Conservation (phyloP, 2,113 vertebrate species). For the Rhinichthys klamathensis region DNA sequence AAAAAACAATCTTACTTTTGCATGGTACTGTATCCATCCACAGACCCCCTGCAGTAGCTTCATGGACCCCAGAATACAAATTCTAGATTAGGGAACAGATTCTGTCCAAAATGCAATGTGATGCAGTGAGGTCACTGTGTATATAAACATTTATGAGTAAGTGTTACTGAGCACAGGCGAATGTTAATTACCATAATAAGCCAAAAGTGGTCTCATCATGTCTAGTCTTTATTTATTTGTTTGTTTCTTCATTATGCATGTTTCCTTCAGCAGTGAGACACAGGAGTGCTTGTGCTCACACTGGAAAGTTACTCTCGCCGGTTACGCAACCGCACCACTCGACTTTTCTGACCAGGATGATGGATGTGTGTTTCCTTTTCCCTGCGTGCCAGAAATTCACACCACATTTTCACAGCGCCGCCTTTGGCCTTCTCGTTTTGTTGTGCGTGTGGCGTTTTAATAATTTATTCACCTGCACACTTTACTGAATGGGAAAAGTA, state of each 20-base stretch:
- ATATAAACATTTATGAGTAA: not conserved
- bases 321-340: constrained; percentile 57
- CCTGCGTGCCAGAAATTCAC: constrained; percentile 20
- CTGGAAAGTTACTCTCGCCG: constrained; percentile 58
- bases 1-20: not conserved
- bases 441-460: constrained; percentile 19
- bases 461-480: constrained; percentile 7
- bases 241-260: not conserved
- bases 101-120: not conserved
- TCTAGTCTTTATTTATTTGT: not conserved
- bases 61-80: not conserved
- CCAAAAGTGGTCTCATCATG: not conserved
- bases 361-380: constrained; percentile 57
- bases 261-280: constrained; percentile 22
- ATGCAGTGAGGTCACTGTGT: not conserved
- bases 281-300: constrained; percentile 50
- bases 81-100: not conserved
- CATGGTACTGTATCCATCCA: not conserved
- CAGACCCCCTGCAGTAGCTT: not conserved
- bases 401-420: not conserved
- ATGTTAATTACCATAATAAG: not conserved
- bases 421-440: not conserved
- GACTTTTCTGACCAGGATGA: constrained; percentile 57
- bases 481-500: constrained; percentile 8
- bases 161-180: not conserved